Evolutionary conservation across 2,888 invertebrate genomes (phyloP).

Genomic region (Oegoconia quadripuncta): DNA sequence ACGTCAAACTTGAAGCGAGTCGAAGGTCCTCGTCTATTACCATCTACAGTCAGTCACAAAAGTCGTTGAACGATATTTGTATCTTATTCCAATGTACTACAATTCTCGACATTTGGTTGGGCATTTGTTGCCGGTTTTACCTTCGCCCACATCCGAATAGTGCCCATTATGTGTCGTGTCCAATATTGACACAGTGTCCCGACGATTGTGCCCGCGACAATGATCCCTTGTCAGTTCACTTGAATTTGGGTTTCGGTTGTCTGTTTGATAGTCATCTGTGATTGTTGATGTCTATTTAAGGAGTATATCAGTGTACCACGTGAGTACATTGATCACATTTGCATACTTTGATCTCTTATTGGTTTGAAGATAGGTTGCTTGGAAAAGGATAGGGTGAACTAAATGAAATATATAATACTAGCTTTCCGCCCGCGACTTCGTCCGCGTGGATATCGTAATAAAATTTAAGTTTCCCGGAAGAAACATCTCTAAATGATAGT

Average conservation of each 20-base stretch:
- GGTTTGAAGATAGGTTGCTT: no score
- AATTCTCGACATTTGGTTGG: no score
- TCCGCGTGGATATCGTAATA: no score
- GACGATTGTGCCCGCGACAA: conserved; percentile 55
- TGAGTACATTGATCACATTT: no score
- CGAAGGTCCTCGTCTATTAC: conserved; percentile 60
- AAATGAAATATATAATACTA: no score
- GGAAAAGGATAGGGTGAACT: no score
- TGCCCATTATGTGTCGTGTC: conserved; percentile 54
- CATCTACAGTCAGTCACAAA: conserved; percentile 5
- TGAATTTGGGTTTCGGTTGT: conserved; percentile 38
- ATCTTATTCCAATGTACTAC: neutral
- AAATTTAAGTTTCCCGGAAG: no score
- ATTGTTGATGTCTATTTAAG: neutral
- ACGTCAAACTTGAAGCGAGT: conserved; percentile 39
- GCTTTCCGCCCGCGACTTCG: no score
- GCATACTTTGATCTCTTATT: no score
- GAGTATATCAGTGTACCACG: neutral
- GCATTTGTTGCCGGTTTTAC: neutral
- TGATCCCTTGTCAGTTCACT: conserved; percentile 61
- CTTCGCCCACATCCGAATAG: conserved; percentile 47
- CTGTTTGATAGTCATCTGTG: conserved; percentile 6
- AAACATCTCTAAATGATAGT: no score
- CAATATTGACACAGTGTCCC: conserved; percentile 71
- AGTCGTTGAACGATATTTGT: neutral